Evolutionary conservation across 2,797 vertebrate genomes (phyloP).

Genomic region (Takifugu rubripes): DNA sequence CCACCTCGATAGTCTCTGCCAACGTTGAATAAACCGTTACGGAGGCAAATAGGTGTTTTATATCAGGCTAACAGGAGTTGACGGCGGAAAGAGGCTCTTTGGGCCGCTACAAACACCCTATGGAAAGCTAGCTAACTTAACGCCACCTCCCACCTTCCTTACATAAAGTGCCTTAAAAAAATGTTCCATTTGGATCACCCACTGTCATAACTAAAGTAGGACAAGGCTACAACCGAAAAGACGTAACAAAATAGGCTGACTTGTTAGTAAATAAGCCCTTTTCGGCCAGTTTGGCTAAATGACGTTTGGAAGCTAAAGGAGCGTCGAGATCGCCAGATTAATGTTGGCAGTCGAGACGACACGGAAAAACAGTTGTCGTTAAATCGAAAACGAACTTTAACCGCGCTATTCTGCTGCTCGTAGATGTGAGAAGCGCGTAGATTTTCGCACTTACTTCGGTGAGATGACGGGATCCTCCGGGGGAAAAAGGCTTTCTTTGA

Average conservation of each 20-base stretch:
- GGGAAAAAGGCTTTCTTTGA: background rate
- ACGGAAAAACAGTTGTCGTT: background rate
- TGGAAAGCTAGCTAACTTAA: background rate
- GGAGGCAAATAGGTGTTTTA: too few relatives aligned
- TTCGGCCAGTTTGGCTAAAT: background rate
- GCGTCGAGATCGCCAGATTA: background rate
- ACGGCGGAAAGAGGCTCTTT: background rate
- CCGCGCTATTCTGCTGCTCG: background rate
- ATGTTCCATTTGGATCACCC: too few relatives aligned
- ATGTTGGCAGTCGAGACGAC: background rate
- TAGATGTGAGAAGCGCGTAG: background rate
- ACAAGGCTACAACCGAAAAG: background rate
- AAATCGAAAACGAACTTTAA: background rate
- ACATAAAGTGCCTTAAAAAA: background rate
- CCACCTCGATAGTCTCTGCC: too few relatives aligned
- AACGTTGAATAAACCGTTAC: too few relatives aligned
- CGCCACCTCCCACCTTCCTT: background rate
- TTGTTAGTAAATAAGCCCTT: too few relatives aligned
- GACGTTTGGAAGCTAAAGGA: slow-evolving; percentile 5
- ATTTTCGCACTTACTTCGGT: slow-evolving; percentile 51
- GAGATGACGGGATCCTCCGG: slow-evolving; percentile 28
- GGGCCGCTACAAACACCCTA: slow-evolving; percentile 17
- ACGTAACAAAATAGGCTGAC: too few relatives aligned
- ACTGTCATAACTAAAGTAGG: too few relatives aligned
- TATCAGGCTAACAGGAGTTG: background rate